Evolutionary conservation across 1,140 invertebrate genomes (phyloP), one percentile per base, ranked within the genome.

Genomic region (Wasmannia auropunctata): DNA sequence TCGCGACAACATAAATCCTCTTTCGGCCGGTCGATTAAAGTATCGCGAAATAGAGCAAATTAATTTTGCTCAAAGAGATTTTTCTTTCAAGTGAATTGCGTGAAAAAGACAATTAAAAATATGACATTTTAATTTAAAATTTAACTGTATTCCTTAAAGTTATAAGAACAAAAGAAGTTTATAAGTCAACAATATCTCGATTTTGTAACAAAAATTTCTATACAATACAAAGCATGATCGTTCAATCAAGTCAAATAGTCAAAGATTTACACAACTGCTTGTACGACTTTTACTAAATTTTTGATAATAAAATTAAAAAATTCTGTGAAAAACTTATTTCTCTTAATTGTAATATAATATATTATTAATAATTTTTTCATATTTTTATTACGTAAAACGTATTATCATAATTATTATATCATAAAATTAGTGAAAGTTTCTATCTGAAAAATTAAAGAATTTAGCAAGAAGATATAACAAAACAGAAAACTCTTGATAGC

Each of bases 1-100:
- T 65, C 67, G 79, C 70, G 79, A 74, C 67, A 3, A 56, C 51
- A 72, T 81, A 58, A 81, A 81, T 81, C 51, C 37, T 58, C 79
- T 56, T 58, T 34, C 19, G n/a, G 19, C 74, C 60, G 54, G 34
- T 54, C 37, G 58, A 51, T 31, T 43, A 6, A 69, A 16, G 34
- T 34, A 49, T 70, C 69, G 56, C 40, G n/a, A 72, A 58, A 37
- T 54, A 19, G 65, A 49, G 49, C n/a, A 43, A 81, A 72, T 74
- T 58, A 43, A 74, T 46, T 83, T 83, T 56, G 7, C 49, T 7
- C 14, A 37, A 40, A n/a, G 25, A 43, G 14, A 56, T 67, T 51
- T 37, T 40, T 28, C n/a, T 5, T 1, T 19, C 0, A 8, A 65
- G 14, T 14, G 4, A 72, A 16, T 31, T 54, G 16, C n/a, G 46